Evolutionary conservation across 2,888 invertebrate species (phyloP).

Genomic region (Lamproptera curius): DNA sequence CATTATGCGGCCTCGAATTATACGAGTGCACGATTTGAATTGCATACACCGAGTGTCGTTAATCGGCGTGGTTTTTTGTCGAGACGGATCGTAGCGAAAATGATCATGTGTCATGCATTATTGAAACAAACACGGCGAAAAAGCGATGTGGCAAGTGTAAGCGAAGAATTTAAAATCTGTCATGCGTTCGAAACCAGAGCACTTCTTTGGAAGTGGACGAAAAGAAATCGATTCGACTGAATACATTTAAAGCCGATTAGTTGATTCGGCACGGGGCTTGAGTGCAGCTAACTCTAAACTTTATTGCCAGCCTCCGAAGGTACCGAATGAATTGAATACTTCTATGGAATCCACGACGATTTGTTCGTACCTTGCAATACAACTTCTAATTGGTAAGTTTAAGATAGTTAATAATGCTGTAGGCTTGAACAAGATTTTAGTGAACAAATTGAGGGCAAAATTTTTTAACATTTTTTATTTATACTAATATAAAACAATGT

Average conservation of each 20-base stretch:
- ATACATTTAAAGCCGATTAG: constrained; percentile 67
- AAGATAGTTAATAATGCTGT: no score
- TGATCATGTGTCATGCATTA: constrained; percentile 72
- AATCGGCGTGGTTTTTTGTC: constrained; percentile 47
- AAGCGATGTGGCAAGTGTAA: constrained; percentile 67
- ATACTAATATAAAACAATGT: no score
- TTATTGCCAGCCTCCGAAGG: constrained; percentile 25
- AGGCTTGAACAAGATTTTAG: no score
- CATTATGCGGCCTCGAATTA: constrained; percentile 27
- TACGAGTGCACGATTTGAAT: constrained; percentile 33
- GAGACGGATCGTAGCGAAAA: constrained; percentile 53
- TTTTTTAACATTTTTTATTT: no score
- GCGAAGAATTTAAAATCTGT: constrained; percentile 75
- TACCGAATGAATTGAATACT: background rate
- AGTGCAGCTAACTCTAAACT: constrained; percentile 41
- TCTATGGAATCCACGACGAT: background rate
- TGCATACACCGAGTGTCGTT: constrained; percentile 44
- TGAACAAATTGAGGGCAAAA: no score
- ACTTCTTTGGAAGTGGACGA: constrained; percentile 57
- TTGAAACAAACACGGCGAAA: constrained; percentile 60
- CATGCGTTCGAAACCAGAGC: constrained; percentile 70
- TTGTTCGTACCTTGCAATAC: background rate
- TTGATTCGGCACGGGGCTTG: constrained; percentile 50
- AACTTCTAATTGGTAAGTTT: no score
- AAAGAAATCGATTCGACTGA: constrained; percentile 50